Evolutionary conservation across 2,797 vertebrate species (phyloP), one percentile per base, ranked within the genome.

Genomic region (Cossypha caffra): DNA sequence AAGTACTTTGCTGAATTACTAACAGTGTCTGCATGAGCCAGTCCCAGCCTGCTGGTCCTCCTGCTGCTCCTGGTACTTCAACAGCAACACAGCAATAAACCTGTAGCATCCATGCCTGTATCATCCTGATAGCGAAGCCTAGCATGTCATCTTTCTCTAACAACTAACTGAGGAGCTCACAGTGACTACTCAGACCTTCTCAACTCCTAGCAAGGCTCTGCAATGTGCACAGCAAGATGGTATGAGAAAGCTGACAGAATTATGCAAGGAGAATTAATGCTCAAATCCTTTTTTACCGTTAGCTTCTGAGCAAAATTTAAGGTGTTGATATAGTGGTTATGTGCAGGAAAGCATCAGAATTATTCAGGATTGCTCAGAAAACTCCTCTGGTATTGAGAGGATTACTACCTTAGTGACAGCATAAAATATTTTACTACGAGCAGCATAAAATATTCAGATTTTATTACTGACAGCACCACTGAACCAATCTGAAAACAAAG

Each of bases 261-360:
- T 33, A 43, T 18, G 7, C 20, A 78, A 40, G 14, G 20, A 61
- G 6, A 45, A 57, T 37, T 61, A 43, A 66, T 3, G 11, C 4
- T 86, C 59, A 66, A 47, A 52, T 3, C 4, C 24, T 69, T 77
- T 88, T 88, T 38, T n/a, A 82, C 11, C 38, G 4, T 47, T 52
- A 38, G 26, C 21, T 85, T 91, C 35, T 33, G 13, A 59, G 48
- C 10, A 88, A 86, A 86, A 87, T 31, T 42, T 33, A 85, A 86
- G n/a, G 31, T 40, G 9, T 29, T 68, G 11, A 3, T 14, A 10
- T 5, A 42, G 38, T 15, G 13, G 26, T 45, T 66, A 63, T 0
- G 0, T 15, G 17, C 18, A 89, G 16, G 8, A 38, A 81, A 76
- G 17, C 11, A 74, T n/a, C 14, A 17, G 50, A 83, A n/a, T 45